Evolutionary conservation across 2,888 invertebrate genomes (phyloP), one percentile per base, ranked within the genome.

Genomic region (Parapristionchus giblindavisi): DNA sequence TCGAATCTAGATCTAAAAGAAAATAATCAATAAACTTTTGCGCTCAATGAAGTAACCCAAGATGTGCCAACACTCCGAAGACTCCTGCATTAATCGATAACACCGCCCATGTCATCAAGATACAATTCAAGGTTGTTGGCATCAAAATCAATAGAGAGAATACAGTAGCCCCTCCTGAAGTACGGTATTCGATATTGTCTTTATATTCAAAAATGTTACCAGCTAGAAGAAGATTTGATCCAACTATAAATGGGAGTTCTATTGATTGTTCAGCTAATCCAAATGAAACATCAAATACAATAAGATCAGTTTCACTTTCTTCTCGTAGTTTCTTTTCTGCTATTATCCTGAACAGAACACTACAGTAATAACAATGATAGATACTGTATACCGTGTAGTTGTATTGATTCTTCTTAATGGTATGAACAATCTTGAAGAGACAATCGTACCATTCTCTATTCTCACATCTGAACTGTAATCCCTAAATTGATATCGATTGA

Each of bases 1-100:
- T 78, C 78, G 51, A 78, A 54, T n/a, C 75, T 63, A n/a, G 61
- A 71, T 38, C 71, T 71, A 29, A 4, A 70, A 51, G 51, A 51
- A 14, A 68, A 27, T n/a, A 40, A 11, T 38, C 3, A 63, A 40
- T 21, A 34, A 4, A 38, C 24, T 34, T n/a, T 29, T 27, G n/a
- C 27, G 27, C 54, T 24, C 58, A 51, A 51, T 51, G 21, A 21
- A 51, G 21, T 51, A 14, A 71, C 71, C 71, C 71, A 5, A 71
- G 32, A 32, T 48, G 71, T 29, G 58, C 56, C 54, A 71, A 40
- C 38, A 58, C 58, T 1, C 48, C 54, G 21, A 71, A 71, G 32
- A 71, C 71, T 36, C 71, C 71, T 14, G 71, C 71, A 34, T 71
- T 71, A 40, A 58, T 71, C 21, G 56, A 58, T 1, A 71, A 40